Evolutionary conservation across 2,797 vertebrate genomes (phyloP).

Genomic region (Sandelia bainsii): DNA sequence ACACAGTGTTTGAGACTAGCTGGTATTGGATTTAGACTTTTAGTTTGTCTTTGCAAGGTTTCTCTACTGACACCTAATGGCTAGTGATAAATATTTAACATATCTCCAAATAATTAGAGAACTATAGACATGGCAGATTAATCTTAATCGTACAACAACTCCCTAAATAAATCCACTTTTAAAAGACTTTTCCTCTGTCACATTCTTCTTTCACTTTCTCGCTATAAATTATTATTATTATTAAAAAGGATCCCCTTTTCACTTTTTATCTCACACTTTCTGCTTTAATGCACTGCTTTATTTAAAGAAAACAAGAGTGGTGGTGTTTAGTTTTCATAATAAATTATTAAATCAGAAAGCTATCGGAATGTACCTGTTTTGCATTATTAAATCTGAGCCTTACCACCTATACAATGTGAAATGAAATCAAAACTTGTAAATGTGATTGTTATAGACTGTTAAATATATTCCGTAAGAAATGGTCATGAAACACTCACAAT

Average conservation of each 20-base stretch:
- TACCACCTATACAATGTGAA: not conserved
- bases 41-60: conserved; percentile 43
- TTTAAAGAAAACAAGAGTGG: conserved; percentile 13
- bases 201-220: conserved; percentile 16
- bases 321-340: not conserved
- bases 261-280: conserved; percentile 33
- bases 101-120: conserved; percentile 43
- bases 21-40: conserved; percentile 23
- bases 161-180: conserved; percentile 35
- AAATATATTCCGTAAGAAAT: not conserved
- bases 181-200: conserved; percentile 1
- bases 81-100: conserved; percentile 51
- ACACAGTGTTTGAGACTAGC: conserved; percentile 37
- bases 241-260: conserved; percentile 19
- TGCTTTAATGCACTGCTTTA: conserved; percentile 35
- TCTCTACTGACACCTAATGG: conserved; percentile 80
- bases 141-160: conserved; percentile 35
- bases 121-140: conserved; percentile 36
- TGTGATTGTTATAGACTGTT: not conserved
- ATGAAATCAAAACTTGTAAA: not conserved
- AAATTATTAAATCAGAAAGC: conserved; percentile 1
- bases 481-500: not conserved
- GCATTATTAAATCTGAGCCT: not conserved
- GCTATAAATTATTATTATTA: conserved; percentile 52
- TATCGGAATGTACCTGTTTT: not conserved